Evolutionary conservation across 2,113 vertebrate species (phyloP), one percentile per base, ranked within the genome.

Genomic region (Microtus ochrogaster): DNA sequence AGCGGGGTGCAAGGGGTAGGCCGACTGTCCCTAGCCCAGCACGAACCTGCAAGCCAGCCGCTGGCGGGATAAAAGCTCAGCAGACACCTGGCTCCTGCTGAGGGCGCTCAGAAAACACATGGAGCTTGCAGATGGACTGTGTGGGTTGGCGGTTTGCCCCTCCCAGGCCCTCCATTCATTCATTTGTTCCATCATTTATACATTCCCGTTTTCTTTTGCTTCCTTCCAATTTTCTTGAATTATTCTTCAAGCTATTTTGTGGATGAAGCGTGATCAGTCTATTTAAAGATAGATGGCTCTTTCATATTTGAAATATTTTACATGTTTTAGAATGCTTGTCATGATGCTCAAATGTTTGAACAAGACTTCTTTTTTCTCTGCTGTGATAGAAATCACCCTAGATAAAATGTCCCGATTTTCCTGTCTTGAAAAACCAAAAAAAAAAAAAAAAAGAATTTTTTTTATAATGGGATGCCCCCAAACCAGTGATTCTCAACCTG

Each of bases 241-340:
- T 94, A 49, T 87, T 83, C 90, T 96, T 95, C 85, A 63, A 73
- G 96, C 95, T 97, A 87, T 96, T 92, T 79, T 44, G 58, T 83
- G 16, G 89, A 90, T 78, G 3, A 94, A 96, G 89, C 77, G 28
- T 74, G 68, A 83, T 79, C 47, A 0, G 0, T 93, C 94, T 95
- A 0, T 65, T 36, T 39, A 65, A 5, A 52, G 66, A 76, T 44
- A 44, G 73, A 17, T 28, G 44, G 24, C 12, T 70, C 16, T 55
- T 65, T 52, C 47, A 55, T 6, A 17, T 90, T 49, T 47, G 70
- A 92, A 84, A 36, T 65, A 2, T 68, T 74, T 33, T 24, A 3
- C 16, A 2, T 79, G 28, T 36, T 76, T 41, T 13, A 58, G 44
- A 61, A 14, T 4, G 2, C 16, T 72, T 2, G 58, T 44, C 13